Base-by-base conservation (phyloP, 2,113 vertebrate species). In the Notechis scutatus region DNA sequence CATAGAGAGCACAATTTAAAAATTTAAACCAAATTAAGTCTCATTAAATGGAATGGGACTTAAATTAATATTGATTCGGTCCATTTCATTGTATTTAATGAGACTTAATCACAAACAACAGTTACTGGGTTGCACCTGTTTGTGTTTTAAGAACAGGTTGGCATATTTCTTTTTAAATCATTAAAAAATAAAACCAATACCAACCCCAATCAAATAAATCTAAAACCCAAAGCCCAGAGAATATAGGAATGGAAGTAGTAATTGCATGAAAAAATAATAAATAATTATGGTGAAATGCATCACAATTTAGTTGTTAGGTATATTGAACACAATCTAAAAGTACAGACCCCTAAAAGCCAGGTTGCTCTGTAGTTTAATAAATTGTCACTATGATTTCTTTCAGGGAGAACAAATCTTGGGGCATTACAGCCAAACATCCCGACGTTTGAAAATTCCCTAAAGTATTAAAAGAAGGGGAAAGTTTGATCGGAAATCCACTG, bases 361-460 rank as follows among this genome's bases (percentile, higher is more conserved):
- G 99, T 99, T 99, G 98, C 99, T 99, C 99, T 99, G 99, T 99
- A 99, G 99, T 99, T 98, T 99, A 99, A 99, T 99, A 99, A 99
- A 99, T 99, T 99, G 98, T 99, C 99, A 99, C 99, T 99, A 99
- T 99, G 98, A 98, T 99, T 99, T 99, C 98, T 99, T 99, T 99
- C 99, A 99, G 99, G 99, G 99, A 99, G 99, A 99, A 99, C 99
- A 99, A 99, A 99, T 99, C 99, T 99, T 99, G 99, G 99, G 99
- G 99, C 99, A 99, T 99, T 99, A 99, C 99, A 99, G 99, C 99
- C 99, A 99, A 98, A 99, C 99, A 99, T 99, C 99, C 99, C 99
- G 99, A 98, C 99, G 99, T 99, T 99, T 99, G 99, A 99, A 99
- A 99, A 99, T 99, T 99, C 99, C 99, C 99, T 99, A 99, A 99